phyloP scores from a whole-genome alignment of 2,888 invertebrate genomes.

The Philopedon plagiatum region DNA sequence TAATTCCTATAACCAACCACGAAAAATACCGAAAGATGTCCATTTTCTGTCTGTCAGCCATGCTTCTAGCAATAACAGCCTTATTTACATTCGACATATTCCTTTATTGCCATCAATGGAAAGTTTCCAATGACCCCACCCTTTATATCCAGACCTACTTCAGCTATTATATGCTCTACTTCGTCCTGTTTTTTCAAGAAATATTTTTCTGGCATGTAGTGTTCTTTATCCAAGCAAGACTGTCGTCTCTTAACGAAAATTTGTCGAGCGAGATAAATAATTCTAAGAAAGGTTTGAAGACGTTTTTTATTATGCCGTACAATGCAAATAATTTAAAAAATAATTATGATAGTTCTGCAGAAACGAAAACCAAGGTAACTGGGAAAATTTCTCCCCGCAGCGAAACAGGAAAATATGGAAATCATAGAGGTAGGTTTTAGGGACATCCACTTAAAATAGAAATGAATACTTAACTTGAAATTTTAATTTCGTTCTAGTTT shows the following conservation, averaged over 20 bases:
- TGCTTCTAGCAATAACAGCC: conserved; percentile 24
- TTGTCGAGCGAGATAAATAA: conserved; percentile 19
- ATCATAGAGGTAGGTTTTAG: conserved; percentile 20
- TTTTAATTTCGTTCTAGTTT: too few species aligned
- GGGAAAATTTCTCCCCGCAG: not conserved
- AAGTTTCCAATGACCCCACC: conserved; percentile 57
- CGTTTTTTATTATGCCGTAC: conserved; percentile 21
- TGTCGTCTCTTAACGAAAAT: conserved; percentile 24
- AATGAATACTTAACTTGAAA: too few species aligned
- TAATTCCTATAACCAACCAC: conserved; percentile 49
- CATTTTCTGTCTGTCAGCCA: conserved; percentile 40
- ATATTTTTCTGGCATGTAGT: conserved; percentile 75
- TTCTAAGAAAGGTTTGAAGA: not conserved
- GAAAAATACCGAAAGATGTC: conserved; percentile 46
- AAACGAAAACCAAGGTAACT: not conserved
- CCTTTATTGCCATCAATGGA: conserved; percentile 42
- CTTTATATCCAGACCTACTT: conserved; percentile 72
- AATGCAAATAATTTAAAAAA: not conserved
- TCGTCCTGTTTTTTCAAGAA: conserved; percentile 73
- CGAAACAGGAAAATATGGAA: not conserved
- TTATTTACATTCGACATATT: conserved; percentile 52
- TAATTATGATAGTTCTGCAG: not conserved
- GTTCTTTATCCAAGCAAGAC: conserved; percentile 72
- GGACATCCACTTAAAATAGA: too few species aligned
- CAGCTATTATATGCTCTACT: conserved; percentile 74